These are phyloP conservation scores for Castor canadensis DNA, from an alignment of 2,113 vertebrate genomes.

Conservation along the genomic window DNA sequence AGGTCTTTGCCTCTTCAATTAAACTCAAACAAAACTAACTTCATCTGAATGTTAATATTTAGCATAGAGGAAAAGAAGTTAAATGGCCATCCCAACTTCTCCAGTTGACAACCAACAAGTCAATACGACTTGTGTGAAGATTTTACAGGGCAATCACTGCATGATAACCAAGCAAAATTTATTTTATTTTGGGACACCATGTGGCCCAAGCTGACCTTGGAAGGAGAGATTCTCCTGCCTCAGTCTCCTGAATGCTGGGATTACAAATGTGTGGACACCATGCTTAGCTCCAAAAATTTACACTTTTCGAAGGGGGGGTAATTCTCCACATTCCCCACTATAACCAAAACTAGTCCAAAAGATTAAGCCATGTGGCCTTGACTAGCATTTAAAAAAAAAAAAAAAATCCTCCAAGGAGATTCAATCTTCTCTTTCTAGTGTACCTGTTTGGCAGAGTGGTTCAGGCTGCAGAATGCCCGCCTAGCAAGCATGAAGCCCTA, in stretches of 20 bases:
- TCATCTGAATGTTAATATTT: not conserved
- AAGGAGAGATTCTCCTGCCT: too few species aligned
- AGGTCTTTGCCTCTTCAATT: not conserved
- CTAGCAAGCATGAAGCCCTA: too few species aligned
- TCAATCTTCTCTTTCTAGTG: not conserved
- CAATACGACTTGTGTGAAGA: not conserved
- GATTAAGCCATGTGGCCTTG: not conserved
- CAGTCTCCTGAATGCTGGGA: too few species aligned
- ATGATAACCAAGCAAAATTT: not conserved
- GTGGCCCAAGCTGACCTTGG: too few species aligned
- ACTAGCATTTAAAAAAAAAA: not conserved
- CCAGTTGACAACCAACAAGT: not conserved
- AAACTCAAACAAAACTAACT: not conserved
- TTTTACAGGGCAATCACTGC: not conserved
- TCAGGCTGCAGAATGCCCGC: too few species aligned
- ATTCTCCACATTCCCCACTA: not conserved
- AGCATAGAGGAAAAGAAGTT: not conserved
- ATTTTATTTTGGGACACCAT: too few species aligned
- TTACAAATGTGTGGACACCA: too few species aligned
- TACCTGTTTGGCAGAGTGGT: not conserved
- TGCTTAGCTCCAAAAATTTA: too few species aligned
- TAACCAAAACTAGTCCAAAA: not conserved
- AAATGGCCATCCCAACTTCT: not conserved
- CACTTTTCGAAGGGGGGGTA: too few species aligned
- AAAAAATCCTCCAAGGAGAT: not conserved